Base-by-base conservation (phyloP, 2,888 invertebrate genomes). In the Dione vanillae region DNA sequence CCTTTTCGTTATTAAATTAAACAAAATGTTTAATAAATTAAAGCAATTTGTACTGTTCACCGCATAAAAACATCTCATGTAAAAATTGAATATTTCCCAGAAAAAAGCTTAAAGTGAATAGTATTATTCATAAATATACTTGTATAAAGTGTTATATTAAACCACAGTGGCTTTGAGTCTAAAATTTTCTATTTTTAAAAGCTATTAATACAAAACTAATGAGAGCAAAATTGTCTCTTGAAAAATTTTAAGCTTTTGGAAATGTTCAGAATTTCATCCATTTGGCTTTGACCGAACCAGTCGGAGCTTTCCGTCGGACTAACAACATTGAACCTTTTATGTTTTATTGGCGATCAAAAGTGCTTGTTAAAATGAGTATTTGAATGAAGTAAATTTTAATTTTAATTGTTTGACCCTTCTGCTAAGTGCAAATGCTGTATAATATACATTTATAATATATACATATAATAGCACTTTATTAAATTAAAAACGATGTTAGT, bases 211-310 rank as follows among this genome's bases (percentile, higher is more conserved):
- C 8, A n/a, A 0, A 35, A 3, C 9, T n/a, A 54, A 35, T 16
- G 35, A 54, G 35, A 14, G n/a, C 35, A n/a, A 35, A 54, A 35
- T 16, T 16, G 16, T 11, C 16, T 37, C 3, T 56, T 56, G 6
- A 16, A 37, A 37, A 40, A n/a, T 56, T 56, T 37, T 1, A 16
- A 12, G 7, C 16, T 2, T 16, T 56, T 54, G 35, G 51, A 56
- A 11, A 40, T 16, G 37, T 56, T 40, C 35, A 35, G 16, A 40
- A 56, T 37, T 56, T 56, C 56, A 40, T 10, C 11, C 16, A 37
- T n/a, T 37, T 56, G 52, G 27, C 51, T 51, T 51, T 51, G 35
- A n/a, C 52, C n/a, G 54, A 54, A n/a, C 35, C 35, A 54, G 14
- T 35, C 14, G 52, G 7, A 14, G 9, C n/a, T 54, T 35, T 27